phyloP scores from a whole-genome alignment of 2,797 vertebrate species.

The Petrocephalus sullivani region DNA sequence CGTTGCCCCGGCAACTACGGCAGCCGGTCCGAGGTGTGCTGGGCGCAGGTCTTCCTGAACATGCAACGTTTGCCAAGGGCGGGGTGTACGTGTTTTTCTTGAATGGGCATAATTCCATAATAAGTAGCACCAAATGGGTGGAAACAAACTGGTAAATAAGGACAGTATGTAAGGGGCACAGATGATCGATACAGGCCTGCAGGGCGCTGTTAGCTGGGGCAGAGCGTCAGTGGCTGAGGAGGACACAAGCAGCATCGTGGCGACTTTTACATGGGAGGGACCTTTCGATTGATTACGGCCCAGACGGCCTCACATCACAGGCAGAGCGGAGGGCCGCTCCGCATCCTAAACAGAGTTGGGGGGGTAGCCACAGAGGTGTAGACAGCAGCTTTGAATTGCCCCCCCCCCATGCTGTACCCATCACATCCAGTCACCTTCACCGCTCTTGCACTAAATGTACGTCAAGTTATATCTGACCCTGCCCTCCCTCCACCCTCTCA shows the following conservation, averaged over 20 bases:
- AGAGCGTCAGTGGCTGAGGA: not conserved
- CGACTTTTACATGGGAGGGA: not conserved
- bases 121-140: not conserved
- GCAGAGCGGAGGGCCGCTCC: not conserved
- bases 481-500: not conserved
- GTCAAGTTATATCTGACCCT: not conserved
- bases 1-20: not conserved
- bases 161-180: not conserved
- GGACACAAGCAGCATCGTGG: not conserved
- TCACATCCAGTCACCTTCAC: not conserved
- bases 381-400: not conserved
- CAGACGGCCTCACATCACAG: conserved; percentile 19
- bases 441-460: not conserved
- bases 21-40: not conserved
- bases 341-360: not conserved
- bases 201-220: not conserved
- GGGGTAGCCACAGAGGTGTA: not conserved
- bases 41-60: not conserved
- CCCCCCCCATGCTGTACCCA: not conserved
- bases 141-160: not conserved
- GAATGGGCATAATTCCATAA: not conserved
- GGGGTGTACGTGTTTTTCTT: not conserved
- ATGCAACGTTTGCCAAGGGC: not conserved
- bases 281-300: conserved; percentile 19
- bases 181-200: not conserved